Evolutionary conservation across 2,113 vertebrate species (phyloP).

Genomic region (Misgurnus anguillicaudatus): DNA sequence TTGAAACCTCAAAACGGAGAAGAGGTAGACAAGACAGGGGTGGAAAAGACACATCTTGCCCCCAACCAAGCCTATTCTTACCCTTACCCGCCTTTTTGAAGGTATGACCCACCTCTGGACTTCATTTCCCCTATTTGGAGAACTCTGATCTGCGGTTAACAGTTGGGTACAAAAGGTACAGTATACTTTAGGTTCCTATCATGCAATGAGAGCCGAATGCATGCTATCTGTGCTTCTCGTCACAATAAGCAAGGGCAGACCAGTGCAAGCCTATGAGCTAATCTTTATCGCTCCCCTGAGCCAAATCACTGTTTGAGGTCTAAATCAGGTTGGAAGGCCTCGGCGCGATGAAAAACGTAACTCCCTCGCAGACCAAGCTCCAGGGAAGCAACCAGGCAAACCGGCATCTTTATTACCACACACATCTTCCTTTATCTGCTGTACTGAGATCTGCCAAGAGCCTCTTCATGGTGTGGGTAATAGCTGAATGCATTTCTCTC

Average conservation of each 20-base stretch:
- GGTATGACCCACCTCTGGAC: no score
- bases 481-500: constrained; percentile 35
- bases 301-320: constrained; percentile 43
- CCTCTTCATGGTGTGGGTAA: constrained; percentile 8
- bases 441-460: constrained; percentile 44
- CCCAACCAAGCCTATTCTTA: no score
- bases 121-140: no score
- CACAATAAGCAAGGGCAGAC: constrained; percentile 8
- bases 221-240: constrained; percentile 26
- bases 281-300: constrained; percentile 26
- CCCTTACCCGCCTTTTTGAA: no score
- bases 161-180: no score
- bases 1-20: no score
- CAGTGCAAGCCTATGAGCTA: constrained; percentile 1
- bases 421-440: constrained; percentile 37
- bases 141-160: no score
- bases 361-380: constrained; percentile 11
- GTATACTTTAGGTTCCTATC: not conserved
- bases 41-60: no score
- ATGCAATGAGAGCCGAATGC: not conserved
- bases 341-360: not conserved
- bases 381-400: constrained; percentile 36
- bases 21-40: no score
- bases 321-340: constrained; percentile 45
- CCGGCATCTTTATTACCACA: constrained; percentile 34